phyloP scores from a whole-genome alignment of 2,113 vertebrate species.

The Paedocypris sp. region DNA sequence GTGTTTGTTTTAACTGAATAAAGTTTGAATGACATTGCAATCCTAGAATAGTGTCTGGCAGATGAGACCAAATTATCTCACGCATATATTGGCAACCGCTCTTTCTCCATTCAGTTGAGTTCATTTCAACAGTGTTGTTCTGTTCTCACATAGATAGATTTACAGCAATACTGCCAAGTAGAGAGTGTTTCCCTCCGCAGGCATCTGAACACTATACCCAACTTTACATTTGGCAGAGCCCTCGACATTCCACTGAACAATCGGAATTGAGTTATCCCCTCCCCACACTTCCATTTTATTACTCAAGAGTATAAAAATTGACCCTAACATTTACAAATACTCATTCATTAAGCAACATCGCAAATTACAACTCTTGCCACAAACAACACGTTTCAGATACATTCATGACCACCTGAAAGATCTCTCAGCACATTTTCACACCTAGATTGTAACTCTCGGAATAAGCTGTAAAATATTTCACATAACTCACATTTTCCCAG shows the following conservation, averaged over 20 bases:
- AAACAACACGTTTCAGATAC: background rate
- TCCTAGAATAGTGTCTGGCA: slow-evolving; percentile 25
- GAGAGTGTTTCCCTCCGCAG: slow-evolving; percentile 18
- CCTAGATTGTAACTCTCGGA: background rate
- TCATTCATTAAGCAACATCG: background rate
- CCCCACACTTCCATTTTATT: background rate
- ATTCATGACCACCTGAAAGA: background rate
- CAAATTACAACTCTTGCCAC: background rate
- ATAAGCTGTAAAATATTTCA: slow-evolving; percentile 3
- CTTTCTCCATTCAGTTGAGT: slow-evolving; percentile 23
- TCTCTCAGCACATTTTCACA: slow-evolving; percentile 9
- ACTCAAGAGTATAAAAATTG: background rate
- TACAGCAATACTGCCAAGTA: slow-evolving; percentile 41
- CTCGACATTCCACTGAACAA: slow-evolving; percentile 12
- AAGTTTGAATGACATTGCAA: slow-evolving; percentile 17
- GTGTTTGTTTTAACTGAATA: slow-evolving; percentile 29
- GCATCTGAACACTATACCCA: slow-evolving; percentile 23
- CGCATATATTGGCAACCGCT: slow-evolving; percentile 38
- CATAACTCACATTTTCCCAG: slow-evolving; percentile 5
- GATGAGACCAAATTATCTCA: slow-evolving; percentile 31
- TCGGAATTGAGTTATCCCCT: slow-evolving; percentile 1
- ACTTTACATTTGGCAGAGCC: slow-evolving; percentile 13
- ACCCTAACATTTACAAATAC: background rate
- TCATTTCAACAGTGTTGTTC: slow-evolving; percentile 34
- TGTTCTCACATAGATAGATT: slow-evolving; percentile 49